Base-by-base conservation (phyloP, 2,113 vertebrate genomes). In the Glaucomys volans region DNA sequence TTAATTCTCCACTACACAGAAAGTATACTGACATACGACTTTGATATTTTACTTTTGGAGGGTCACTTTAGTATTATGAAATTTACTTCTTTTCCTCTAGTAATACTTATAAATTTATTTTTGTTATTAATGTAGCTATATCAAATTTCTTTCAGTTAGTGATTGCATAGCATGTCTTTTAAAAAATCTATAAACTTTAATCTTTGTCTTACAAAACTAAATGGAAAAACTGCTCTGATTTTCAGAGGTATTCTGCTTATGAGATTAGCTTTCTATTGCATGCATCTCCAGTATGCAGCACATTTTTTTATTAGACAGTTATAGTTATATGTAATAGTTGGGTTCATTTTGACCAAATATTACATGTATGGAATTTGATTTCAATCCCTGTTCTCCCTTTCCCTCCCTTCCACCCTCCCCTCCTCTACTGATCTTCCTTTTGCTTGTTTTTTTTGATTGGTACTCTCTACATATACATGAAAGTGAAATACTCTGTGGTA, bases 31-130 rank as follows among this genome's bases (percentile, higher is more conserved):
- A 66, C n/a, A n/a, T 83, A 83, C 2, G 74, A 74, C 28, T 72
- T 71, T 82, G 87, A 57, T 90, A 83, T 83, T 76, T 67, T 84
- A 84, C 4, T 90, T 88, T 81, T 80, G 11, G 35, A 82, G 52
- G 57, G 40, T 80, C 40, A 72, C 71, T 79, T 79, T 20, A 35
- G 8, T 72, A 37, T 80, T 71, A 50, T 94, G 26, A 94, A 81
- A 52, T 6, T 28, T 62, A 32, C 37, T 5, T 57, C 5, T 57
- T 59, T 37, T 7, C 22, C 8, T 82, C 14, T 82, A 42, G 22
- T 42, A 83, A 64, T 64, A 42, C 22, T 64, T 44, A 16, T 11
- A 18, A 44, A 67, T 67, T 47, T 90, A 62, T 57, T 76, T 76
- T 30, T 69, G 79, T 47, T 90, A 90, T 76, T 83, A 84, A 44